Evolutionary conservation across 2,888 invertebrate genomes (phyloP).

Genomic region (Polydrusus pterygomalis): DNA sequence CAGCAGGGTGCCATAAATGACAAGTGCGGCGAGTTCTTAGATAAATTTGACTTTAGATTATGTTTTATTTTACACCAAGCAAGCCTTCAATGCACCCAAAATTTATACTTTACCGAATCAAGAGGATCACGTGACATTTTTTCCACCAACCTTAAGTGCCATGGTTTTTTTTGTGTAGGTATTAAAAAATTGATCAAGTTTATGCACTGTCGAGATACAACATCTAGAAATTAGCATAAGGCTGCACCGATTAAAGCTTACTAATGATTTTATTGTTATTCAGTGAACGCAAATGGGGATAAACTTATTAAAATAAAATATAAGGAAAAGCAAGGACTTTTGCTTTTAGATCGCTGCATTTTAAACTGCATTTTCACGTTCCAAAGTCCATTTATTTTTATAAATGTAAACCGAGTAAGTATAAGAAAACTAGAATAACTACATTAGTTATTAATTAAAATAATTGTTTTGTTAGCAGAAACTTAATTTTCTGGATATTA

Average conservation of each 20-base stretch:
- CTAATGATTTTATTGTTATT: constrained; percentile 43
- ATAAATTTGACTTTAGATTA: no score
- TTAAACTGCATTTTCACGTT: constrained; percentile 38
- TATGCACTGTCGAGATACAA: no score
- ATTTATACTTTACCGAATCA: no score
- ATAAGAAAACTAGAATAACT: constrained; percentile 29
- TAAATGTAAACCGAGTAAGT: constrained; percentile 22
- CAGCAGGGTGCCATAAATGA: no score
- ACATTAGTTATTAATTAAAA: constrained; percentile 12
- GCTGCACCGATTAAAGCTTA: not conserved
- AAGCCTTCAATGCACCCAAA: no score
- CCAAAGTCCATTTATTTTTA: constrained; percentile 54
- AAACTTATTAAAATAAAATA: constrained; percentile 42
- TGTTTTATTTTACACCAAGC: no score
- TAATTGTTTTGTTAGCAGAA: constrained; percentile 20
- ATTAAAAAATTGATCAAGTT: not conserved
- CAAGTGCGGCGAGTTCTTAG: no score
- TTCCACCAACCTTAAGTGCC: no score
- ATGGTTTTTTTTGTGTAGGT: no score
- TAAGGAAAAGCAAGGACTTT: constrained; percentile 56
- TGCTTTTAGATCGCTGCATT: constrained; percentile 44
- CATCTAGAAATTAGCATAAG: not conserved
- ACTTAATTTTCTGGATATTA: constrained; percentile 37
- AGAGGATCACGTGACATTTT: no score
- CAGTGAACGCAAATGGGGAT: constrained; percentile 52